These are phyloP conservation scores for Araneus ventricosus DNA, from an alignment of 1,140 invertebrate genomes.

Conservation along the genomic window DNA sequence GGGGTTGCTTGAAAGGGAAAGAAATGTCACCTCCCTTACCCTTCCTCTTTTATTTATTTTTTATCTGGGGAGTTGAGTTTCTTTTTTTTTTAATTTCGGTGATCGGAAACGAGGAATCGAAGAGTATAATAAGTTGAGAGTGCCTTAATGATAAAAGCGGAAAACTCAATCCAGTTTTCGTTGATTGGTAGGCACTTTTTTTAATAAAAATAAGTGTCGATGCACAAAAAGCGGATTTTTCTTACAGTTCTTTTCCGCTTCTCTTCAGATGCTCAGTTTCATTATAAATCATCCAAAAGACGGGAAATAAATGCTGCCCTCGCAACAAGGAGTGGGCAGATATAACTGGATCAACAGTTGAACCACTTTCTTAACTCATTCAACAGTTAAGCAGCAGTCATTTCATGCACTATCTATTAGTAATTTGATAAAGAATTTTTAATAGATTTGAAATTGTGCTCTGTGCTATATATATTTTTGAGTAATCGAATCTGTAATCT, in stretches of 20 bases:
- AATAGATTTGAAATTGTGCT: too few relatives aligned
- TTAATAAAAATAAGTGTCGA: background rate
- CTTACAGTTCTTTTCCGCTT: background rate
- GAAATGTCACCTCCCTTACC: constrained; percentile 30
- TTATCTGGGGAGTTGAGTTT: background rate
- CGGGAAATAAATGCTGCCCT: too few relatives aligned
- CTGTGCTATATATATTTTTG: too few relatives aligned
- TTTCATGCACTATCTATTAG: too few relatives aligned
- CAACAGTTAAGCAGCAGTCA: too few relatives aligned
- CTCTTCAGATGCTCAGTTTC: background rate
- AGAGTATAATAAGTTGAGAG: constrained; percentile 57
- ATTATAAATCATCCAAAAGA: too few relatives aligned
- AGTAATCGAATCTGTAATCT: too few relatives aligned
- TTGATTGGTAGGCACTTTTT: background rate
- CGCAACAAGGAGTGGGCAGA: too few relatives aligned
- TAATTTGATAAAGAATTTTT: too few relatives aligned
- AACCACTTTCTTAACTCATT: too few relatives aligned
- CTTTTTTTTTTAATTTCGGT: constrained; percentile 37
- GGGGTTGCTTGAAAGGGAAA: constrained; percentile 1
- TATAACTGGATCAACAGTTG: too few relatives aligned
- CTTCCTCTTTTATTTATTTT: constrained; percentile 17
- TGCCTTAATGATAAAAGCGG: constrained; percentile 59
- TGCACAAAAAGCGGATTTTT: background rate
- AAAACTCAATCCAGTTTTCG: background rate
- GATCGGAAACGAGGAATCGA: constrained; percentile 56